A percentile compares a stretch with the other conserved stretches of the same genome.
phyloP scores from a whole-genome alignment of 2,113 vertebrate species.

The Arizona elegans region DNA sequence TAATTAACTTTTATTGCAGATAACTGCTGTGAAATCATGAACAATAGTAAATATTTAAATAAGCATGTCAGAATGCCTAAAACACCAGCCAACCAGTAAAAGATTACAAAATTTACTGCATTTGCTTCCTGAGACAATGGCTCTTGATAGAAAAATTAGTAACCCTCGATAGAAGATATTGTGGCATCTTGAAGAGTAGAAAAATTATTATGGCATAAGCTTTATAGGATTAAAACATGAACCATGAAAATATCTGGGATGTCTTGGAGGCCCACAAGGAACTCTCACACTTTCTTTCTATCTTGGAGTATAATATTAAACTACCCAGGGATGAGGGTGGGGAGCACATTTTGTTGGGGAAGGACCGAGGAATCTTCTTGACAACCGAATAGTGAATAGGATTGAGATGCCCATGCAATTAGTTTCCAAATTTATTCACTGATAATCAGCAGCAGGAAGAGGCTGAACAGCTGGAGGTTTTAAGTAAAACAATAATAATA shows the following conservation, averaged over 20 bases:
- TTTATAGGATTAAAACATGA: slow-evolving; percentile 38
- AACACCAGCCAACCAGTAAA: slow-evolving; percentile 33
- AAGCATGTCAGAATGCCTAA: slow-evolving; percentile 25
- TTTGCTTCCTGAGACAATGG: slow-evolving; percentile 33
- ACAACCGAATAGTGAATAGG: slow-evolving; percentile 72
- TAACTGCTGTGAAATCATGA: slow-evolving; percentile 41
- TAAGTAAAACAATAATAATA: slow-evolving; percentile 69
- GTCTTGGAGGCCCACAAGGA: background rate
- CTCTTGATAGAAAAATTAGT: slow-evolving; percentile 27
- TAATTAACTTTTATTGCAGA: slow-evolving; percentile 53
- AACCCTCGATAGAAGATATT: background rate
- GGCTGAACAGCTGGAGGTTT: slow-evolving; percentile 78
- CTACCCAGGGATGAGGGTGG: slow-evolving; percentile 24
- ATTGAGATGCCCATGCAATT: slow-evolving; percentile 66
- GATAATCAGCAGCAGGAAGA: slow-evolving; percentile 60
- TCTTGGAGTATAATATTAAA: slow-evolving; percentile 36
- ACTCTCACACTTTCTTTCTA: background rate
- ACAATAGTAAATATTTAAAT: slow-evolving; percentile 40
- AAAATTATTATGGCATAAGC: background rate
- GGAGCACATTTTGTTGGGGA: slow-evolving; percentile 54
- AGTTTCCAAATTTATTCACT: slow-evolving; percentile 64
- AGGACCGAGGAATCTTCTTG: slow-evolving; percentile 58
- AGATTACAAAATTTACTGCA: background rate
- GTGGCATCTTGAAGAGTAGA: background rate
- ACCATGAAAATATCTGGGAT: slow-evolving; percentile 30